phyloP scores from a whole-genome alignment of 2,888 invertebrate species.

The Dolichopus griseipennis region DNA sequence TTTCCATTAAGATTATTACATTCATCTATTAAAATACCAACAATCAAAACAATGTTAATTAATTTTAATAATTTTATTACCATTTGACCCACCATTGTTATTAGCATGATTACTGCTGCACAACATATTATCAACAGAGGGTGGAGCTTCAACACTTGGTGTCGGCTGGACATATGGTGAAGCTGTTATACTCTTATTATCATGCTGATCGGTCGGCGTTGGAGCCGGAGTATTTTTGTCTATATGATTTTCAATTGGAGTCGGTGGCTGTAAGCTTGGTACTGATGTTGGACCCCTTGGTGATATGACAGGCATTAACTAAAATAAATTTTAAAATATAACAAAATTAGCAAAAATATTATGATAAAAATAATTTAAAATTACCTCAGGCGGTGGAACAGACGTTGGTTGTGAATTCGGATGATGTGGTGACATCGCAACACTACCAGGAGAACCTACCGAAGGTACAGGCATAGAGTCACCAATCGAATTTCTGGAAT shows the following conservation, averaged over 20 bases:
- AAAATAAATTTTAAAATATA: conserved; percentile 12
- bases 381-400: conserved; percentile 50
- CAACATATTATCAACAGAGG: conserved; percentile 27
- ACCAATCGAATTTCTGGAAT: conserved; percentile 49
- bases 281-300: conserved; percentile 54
- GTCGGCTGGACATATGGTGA: conserved; percentile 42
- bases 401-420: conserved; percentile 58
- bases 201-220: conserved; percentile 43
- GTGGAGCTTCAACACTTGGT: conserved; percentile 40
- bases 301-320: conserved; percentile 46
- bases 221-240: conserved; percentile 44
- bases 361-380: background rate
- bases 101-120: conserved; percentile 11
- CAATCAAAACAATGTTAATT: conserved; percentile 14
- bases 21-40: background rate
- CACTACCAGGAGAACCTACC: conserved; percentile 57
- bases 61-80: background rate
- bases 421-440: conserved; percentile 55
- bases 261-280: conserved; percentile 41
- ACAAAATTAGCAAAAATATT: conserved; percentile 7
- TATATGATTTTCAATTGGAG: conserved; percentile 41
- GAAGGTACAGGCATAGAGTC: conserved; percentile 44
- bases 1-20: conserved; percentile 21
- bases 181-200: conserved; percentile 42
- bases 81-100: conserved; percentile 20